Conservation (phyloP, 2,888 invertebrate species). For the Aspidiotus destructor region DNA sequence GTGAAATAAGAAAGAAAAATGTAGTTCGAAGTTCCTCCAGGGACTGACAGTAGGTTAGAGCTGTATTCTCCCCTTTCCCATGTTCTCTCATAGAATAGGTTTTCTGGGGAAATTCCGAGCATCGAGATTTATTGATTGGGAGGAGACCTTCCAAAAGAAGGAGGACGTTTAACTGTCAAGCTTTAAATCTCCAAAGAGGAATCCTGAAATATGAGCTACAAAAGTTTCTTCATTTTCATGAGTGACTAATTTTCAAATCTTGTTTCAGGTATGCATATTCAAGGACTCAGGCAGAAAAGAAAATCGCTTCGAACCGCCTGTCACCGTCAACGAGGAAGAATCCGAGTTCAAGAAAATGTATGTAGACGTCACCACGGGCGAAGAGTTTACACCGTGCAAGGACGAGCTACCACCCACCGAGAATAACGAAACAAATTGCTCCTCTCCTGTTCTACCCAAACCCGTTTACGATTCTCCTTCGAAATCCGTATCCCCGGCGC, state of each 20-base stretch:
- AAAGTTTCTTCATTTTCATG: not conserved
- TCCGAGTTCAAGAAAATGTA: slow-evolving; percentile 26
- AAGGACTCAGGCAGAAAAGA: slow-evolving; percentile 20
- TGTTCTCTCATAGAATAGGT: too few relatives aligned
- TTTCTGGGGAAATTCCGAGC: too few relatives aligned
- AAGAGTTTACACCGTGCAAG: slow-evolving; percentile 21
- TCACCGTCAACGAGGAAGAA: slow-evolving; percentile 15
- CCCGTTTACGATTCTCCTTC: not conserved
- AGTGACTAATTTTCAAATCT: not conserved
- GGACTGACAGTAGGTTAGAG: too few relatives aligned
- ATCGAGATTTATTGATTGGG: too few relatives aligned
- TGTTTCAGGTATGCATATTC: slow-evolving; percentile 19
- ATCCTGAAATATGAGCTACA: too few relatives aligned
- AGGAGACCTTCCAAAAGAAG: too few relatives aligned
- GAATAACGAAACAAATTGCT: not conserved
- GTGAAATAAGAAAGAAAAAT: too few relatives aligned
- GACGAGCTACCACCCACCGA: slow-evolving; percentile 3
- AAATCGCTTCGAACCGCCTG: slow-evolving; percentile 18
- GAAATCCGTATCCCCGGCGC: slow-evolving; percentile 7
- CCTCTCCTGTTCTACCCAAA: not conserved
- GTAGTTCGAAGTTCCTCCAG: too few relatives aligned
- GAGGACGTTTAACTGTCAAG: too few relatives aligned
- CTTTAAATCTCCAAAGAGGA: too few relatives aligned
- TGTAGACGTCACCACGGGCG: slow-evolving; percentile 25
- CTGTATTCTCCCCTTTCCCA: too few relatives aligned